Evolutionary conservation across 1,140 invertebrate species (phyloP), one percentile per base, ranked within the genome.

Genomic region (Drosophila lowei): DNA sequence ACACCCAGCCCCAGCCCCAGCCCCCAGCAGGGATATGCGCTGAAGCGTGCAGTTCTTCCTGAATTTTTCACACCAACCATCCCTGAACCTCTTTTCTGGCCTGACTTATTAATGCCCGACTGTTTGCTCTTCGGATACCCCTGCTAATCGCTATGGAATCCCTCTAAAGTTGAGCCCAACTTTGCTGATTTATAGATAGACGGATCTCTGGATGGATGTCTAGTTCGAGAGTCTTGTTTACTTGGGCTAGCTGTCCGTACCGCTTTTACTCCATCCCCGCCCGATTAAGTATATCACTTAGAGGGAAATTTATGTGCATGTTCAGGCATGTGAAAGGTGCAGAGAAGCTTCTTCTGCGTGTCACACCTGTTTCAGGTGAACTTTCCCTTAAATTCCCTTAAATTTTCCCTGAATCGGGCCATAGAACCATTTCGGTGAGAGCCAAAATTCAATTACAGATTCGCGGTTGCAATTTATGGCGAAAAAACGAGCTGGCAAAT

Each of bases 71-170:
- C 71, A 60, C 43, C 48, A 48, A 50, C 62, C 57, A 58, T 9
- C 43, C 43, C 15, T 42, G 38, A 41, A 52, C 15, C 57, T 66
- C 72, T 67, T 68, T 3, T 30, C 30, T 9, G 83, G 59, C 50
- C 83, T 86, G 75, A 78, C 84, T 86, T 86, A 83, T 88, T 88
- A 86, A 88, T 88, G 83, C 23, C 50, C 49, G 15, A 21, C 34
- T 47, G 55, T 60, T 68, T 65, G 50, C 56, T 43, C 61, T 62
- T 50, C 61, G 48, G 48, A n/a, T 49, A 41, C 23, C 21, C 16
- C 49, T 23, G 23, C 52, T 53, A 61, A 55, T 50, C 46, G 46
- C 30, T 30, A 6, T 18, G 21, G 41, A 59, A 53, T 74, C 60
- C 15, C 30, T 56, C 55, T 50, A 55, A 67, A 75, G 62, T 67